Conservation (phyloP, 2,888 invertebrate species). For the Mimachlamys varia region DNA sequence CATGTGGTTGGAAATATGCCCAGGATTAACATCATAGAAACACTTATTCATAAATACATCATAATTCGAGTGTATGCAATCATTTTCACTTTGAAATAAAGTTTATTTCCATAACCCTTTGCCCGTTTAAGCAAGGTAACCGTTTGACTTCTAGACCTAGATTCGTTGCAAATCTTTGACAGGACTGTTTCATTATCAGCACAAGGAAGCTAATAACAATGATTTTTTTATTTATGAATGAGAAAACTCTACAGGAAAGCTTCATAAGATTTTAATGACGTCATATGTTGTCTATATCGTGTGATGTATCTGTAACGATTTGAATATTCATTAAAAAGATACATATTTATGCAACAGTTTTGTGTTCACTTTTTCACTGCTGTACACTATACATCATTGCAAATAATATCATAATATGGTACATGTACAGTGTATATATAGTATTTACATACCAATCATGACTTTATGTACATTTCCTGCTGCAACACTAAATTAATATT, state of each 20-base stretch:
- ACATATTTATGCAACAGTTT: neutral
- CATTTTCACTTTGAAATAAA: neutral
- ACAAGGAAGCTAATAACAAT: neutral
- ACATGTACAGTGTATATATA: too few species aligned
- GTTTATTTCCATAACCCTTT: neutral
- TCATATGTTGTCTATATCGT: neutral
- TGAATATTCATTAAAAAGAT: neutral
- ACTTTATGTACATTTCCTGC: too few species aligned
- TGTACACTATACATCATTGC: too few species aligned
- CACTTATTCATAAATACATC: neutral
- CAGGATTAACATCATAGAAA: neutral
- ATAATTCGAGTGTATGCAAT: neutral
- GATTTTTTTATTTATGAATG: neutral
- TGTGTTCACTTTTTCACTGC: neutral
- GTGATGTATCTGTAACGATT: neutral
- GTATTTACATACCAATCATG: too few species aligned
- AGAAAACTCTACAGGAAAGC: neutral
- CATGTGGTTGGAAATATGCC: constrained; percentile 29
- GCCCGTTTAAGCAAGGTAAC: neutral
- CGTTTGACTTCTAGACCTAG: neutral
- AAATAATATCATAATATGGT: too few species aligned
- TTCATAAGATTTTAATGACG: neutral
- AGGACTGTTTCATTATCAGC: neutral
- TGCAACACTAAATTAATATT: too few species aligned
- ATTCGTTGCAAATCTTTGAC: neutral